phyloP scores from a whole-genome alignment of 2,888 invertebrate genomes.

The Nomada ferruginata region DNA sequence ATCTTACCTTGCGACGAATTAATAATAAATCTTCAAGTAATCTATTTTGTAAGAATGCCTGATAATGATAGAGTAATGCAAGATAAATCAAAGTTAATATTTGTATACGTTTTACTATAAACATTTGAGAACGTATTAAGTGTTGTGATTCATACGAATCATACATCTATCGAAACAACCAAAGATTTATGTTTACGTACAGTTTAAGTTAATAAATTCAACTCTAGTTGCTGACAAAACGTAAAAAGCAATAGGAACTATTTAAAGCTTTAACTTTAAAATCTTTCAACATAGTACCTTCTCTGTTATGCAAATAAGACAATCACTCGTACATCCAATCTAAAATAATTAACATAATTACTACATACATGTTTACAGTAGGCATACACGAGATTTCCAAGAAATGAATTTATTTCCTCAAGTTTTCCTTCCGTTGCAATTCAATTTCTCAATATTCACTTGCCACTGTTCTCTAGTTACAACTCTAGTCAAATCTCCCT shows the following conservation, averaged over 20 bases:
- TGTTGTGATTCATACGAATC: constrained; percentile 1
- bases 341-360: too few species aligned
- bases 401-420: neutral
- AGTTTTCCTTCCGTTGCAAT: too few species aligned
- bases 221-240: neutral
- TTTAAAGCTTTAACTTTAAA: too few species aligned
- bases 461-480: too few species aligned
- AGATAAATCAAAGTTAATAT: constrained; percentile 4
- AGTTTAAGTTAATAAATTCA: neutral
- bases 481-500: too few species aligned
- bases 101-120: neutral
- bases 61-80: neutral
- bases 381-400: neutral
- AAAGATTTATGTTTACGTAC: neutral
- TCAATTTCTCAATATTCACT: too few species aligned
- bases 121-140: neutral
- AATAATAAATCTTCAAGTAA: neutral
- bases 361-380: too few species aligned
- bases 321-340: too few species aligned
- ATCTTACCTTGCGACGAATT: neutral
- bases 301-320: too few species aligned
- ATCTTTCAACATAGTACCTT: too few species aligned
- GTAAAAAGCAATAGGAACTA: neutral
- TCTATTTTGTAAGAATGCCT: neutral
- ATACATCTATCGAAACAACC: neutral